Evolutionary conservation across 1,140 invertebrate species (phyloP), one percentile per base, ranked within the genome.

Genomic region (Marisa cornuarietis): DNA sequence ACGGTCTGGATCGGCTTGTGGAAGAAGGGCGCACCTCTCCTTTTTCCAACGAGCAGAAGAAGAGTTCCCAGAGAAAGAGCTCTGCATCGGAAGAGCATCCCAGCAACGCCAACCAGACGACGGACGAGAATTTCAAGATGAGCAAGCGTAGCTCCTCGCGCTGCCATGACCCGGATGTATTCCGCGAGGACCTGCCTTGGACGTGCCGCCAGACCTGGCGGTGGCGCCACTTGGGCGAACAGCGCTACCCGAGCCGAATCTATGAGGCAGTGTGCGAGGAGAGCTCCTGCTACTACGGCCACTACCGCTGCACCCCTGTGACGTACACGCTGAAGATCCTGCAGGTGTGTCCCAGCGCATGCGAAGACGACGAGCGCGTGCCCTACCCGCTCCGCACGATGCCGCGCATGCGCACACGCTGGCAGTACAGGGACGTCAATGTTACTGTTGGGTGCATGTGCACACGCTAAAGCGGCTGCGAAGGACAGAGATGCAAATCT

Each of bases 371-470:
- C 24, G 68, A 78, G n/a, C 42, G 80, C 51, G 65, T 77, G 42
- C 80, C 80, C 16, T n/a, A 14, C 18, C 51, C 71, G 8, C 71
- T 79, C 6, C 54, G 54, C 54, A 58, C 54, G 54, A 18, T 58
- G 54, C 54, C 54, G 54, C 54, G 54, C 54, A 71, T 24, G n/a
- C 61, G 80, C 18, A 54, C n/a, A 14, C 62, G 49, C 31, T 81
- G 80, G 80, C 66, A 68, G 26, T 81, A 72, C 61, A 18, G 24
- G 5, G 51, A 69, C 69, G n/a, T 78, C 26, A n/a, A 68, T 26
- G 71, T 81, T 51, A 78, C 76, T 11, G 80, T 81, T 5, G 80
- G 76, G 49, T 81, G 80, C 71, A 61, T 65, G 71, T 81, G 80
- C 49, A 65, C 71, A 9, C 75, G 80, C 65, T 81, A 71, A 78